phyloP scores from a whole-genome alignment of 2,888 invertebrate species.

The Pollenia griseotomentosa region DNA sequence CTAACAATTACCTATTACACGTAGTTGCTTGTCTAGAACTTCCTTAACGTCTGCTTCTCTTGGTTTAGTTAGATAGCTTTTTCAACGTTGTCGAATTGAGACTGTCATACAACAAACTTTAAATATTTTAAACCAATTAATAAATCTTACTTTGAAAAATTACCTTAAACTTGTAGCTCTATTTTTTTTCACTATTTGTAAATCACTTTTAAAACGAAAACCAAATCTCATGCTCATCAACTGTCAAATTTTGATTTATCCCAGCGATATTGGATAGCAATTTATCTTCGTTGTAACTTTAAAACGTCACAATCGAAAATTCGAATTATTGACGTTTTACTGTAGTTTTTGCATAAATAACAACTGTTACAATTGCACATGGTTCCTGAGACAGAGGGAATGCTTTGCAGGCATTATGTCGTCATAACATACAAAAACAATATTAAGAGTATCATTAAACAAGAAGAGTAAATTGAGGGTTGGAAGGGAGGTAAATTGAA shows the following conservation, averaged over 20 bases:
- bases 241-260: slow-evolving; percentile 30
- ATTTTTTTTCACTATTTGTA: too few relatives aligned
- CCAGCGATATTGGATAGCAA: not conserved
- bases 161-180: too few relatives aligned
- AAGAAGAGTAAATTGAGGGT: not conserved
- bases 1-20: too few relatives aligned
- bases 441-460: slow-evolving; percentile 41
- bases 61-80: too few relatives aligned
- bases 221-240: not conserved
- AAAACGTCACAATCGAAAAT: not conserved
- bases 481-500: too few relatives aligned
- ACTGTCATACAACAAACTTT: too few relatives aligned
- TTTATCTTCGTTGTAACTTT: not conserved
- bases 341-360: slow-evolving; percentile 54
- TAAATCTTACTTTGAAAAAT: too few relatives aligned
- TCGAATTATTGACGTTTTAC: slow-evolving; percentile 47
- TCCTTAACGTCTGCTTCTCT: too few relatives aligned
- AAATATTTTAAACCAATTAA: too few relatives aligned
- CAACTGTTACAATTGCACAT: slow-evolving; percentile 71
- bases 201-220: too few relatives aligned
- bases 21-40: too few relatives aligned
- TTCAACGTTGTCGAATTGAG: too few relatives aligned
- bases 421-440: slow-evolving; percentile 58
- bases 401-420: slow-evolving; percentile 62
- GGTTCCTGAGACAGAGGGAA: slow-evolving; percentile 59